phyloP scores from a whole-genome alignment of 2,888 invertebrate genomes.

The Emmelina monodactyla region DNA sequence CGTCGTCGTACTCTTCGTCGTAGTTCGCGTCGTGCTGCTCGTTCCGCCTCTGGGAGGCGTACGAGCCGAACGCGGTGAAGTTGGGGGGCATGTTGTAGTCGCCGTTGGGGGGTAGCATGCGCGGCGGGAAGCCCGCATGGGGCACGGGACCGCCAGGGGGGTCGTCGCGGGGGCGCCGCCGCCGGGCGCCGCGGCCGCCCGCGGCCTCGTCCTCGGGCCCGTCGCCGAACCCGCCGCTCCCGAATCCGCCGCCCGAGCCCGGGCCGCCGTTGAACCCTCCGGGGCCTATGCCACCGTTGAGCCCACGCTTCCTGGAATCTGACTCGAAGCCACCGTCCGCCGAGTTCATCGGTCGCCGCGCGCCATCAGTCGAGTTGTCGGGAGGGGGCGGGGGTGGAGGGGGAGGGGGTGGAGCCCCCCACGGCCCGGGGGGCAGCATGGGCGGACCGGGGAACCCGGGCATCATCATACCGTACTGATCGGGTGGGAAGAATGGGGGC shows the following conservation, averaged over 20 bases:
- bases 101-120: slow-evolving; percentile 45
- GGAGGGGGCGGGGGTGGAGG: slow-evolving; percentile 51
- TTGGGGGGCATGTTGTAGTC: slow-evolving; percentile 39
- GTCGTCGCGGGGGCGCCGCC: slow-evolving; percentile 45
- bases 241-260: slow-evolving; percentile 23
- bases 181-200: slow-evolving; percentile 22
- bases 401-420: slow-evolving; percentile 32
- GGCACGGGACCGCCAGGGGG: slow-evolving; percentile 34
- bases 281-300: slow-evolving; percentile 28
- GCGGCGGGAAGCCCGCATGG: slow-evolving; percentile 55
- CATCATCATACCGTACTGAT: slow-evolving; percentile 54
- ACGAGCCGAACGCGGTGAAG: slow-evolving; percentile 56
- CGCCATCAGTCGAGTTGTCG: slow-evolving; percentile 27
- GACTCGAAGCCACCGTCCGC: slow-evolving; percentile 50
- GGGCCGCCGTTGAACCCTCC: slow-evolving; percentile 25
- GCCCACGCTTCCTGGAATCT: slow-evolving; percentile 54
- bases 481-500: slow-evolving; percentile 47
- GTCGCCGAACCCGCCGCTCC: slow-evolving; percentile 25
- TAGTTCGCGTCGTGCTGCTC: slow-evolving; percentile 24
- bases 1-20: slow-evolving; percentile 28
- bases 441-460: slow-evolving; percentile 23
- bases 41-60: slow-evolving; percentile 39
- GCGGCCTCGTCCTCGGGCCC: slow-evolving; percentile 15
- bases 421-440: slow-evolving; percentile 30
- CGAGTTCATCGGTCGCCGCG: slow-evolving; percentile 25